Evolutionary conservation across 2,888 invertebrate species (phyloP), one percentile per base, ranked within the genome.

Genomic region (Cinara cedri): DNA sequence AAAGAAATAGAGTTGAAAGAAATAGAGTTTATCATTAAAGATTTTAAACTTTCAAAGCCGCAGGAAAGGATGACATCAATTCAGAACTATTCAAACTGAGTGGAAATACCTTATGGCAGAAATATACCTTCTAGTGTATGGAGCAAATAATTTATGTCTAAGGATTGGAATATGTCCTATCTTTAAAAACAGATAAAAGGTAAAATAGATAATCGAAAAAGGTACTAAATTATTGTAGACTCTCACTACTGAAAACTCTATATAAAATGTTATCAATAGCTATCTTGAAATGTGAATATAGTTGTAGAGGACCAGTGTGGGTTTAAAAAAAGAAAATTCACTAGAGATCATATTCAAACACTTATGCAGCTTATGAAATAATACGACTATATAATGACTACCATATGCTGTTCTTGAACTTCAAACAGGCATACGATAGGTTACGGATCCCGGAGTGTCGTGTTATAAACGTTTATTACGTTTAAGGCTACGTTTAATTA

Each of bases 131-230:
- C 19, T 55, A 55, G 19, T 57, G 21, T 42, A 14, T 70, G 71
- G 44, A 14, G 57, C 0, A 71, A 42, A 21, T 1, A 57, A 55
- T 16, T 1, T 42, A 71, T 57, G 24, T 16, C 57, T 21, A 44
- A 71, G 21, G 44, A 57, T 42, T 71, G 10, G 44, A 71, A 71
- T 70, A 51, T 68, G 55, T 55, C 42, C 21, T 55, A 44, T 71
- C 44, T 71, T 71, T 16, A 71, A 71, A 71, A 71, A 71, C 34
- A 51, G 71, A 44, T 16, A 57, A 14, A 14, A 49, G 10, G 44
- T n/a, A n/a, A n/a, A n/a, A 44, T 44, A 44, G 44, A 44, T 8
- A n/a, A n/a, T n/a, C 4, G 57, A 70, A 70, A 42, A 71, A 44
- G 21, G 57, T 71, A 42, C 55, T 42, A 70, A 70, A 70, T 19